These are phyloP conservation scores for Alligator sinensis DNA, from an alignment of 2,113 vertebrate genomes.

Conservation along the genomic window DNA sequence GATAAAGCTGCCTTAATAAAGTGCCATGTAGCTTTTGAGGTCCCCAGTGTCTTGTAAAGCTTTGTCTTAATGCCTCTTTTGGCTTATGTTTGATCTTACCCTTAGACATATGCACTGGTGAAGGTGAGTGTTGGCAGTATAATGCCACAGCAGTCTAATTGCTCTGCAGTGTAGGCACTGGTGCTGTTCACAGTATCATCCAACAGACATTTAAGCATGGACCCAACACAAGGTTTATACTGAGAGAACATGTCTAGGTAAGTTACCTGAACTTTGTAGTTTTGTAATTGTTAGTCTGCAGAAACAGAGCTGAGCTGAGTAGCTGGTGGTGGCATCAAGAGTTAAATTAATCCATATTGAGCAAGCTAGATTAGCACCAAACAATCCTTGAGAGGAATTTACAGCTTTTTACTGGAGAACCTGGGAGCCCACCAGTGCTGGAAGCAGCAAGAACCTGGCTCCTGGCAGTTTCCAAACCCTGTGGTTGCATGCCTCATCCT, in stretches of 20 bases:
- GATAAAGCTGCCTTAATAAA: not conserved
- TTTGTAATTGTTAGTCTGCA: rapidly evolving
- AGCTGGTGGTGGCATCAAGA: constrained; percentile 3
- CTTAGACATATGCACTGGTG: rapidly evolving
- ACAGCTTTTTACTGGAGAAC: constrained; percentile 57
- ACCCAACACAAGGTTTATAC: rapidly evolving
- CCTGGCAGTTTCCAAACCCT: not conserved
- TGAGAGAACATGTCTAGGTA: not conserved
- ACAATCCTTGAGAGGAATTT: constrained; percentile 51
- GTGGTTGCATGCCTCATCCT: not conserved
- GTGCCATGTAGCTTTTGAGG: rapidly evolving
- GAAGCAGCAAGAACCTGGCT: constrained; percentile 13
- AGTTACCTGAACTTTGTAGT: not conserved
- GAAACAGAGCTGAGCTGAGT: not conserved
- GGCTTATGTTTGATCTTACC: not conserved
- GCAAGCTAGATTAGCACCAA: constrained; percentile 42
- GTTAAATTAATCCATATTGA: constrained; percentile 57
- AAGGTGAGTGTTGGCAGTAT: rapidly evolving
- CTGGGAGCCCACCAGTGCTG: constrained; percentile 44
- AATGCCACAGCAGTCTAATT: not conserved
- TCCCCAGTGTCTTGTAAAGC: not conserved
- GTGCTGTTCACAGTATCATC: rapidly evolving
- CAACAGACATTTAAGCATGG: rapidly evolving
- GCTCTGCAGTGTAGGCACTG: not conserved
- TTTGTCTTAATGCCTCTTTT: not conserved